Evolutionary conservation across 2,888 invertebrate genomes (phyloP).

Genomic region (Drosophila nr. perissopoda): DNA sequence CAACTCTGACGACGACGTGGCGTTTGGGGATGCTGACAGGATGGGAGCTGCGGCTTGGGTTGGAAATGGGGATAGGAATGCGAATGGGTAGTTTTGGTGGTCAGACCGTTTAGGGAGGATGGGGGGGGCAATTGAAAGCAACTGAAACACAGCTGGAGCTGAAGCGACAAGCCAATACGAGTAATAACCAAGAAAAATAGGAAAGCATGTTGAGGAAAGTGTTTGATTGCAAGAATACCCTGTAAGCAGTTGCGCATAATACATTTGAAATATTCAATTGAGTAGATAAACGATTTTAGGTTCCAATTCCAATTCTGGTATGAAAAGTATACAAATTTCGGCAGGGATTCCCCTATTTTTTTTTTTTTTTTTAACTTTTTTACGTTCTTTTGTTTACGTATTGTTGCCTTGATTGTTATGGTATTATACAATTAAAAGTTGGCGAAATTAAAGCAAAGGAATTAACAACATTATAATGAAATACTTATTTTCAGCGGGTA

Average conservation of each 20-base stretch:
- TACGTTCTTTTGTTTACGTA: background rate
- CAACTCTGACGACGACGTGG: slow-evolving; percentile 22
- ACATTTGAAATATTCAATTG: background rate
- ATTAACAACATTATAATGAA: background rate
- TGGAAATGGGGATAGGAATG: background rate
- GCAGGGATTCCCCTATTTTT: background rate
- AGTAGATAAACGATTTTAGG: background rate
- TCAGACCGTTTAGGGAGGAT: background rate
- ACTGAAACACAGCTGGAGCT: slow-evolving; percentile 40
- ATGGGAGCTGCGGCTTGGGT: background rate
- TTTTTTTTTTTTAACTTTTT: no score
- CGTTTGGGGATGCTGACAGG: background rate
- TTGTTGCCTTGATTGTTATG: background rate
- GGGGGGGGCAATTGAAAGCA: slow-evolving; percentile 6
- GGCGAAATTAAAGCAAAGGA: background rate
- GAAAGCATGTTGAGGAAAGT: background rate
- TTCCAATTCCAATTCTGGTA: background rate
- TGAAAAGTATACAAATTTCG: background rate
- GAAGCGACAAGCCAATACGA: slow-evolving; percentile 35
- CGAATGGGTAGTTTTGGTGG: background rate
- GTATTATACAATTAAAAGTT: background rate
- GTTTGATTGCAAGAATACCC: slow-evolving; percentile 5
- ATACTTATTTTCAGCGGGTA: background rate
- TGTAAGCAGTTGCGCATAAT: background rate
- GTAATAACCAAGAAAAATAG: slow-evolving; percentile 41